Percentiles rank a stretch among this genome's conserved stretches.
phyloP scores from a whole-genome alignment of 2,888 invertebrate species.

The Xanthia togata region DNA sequence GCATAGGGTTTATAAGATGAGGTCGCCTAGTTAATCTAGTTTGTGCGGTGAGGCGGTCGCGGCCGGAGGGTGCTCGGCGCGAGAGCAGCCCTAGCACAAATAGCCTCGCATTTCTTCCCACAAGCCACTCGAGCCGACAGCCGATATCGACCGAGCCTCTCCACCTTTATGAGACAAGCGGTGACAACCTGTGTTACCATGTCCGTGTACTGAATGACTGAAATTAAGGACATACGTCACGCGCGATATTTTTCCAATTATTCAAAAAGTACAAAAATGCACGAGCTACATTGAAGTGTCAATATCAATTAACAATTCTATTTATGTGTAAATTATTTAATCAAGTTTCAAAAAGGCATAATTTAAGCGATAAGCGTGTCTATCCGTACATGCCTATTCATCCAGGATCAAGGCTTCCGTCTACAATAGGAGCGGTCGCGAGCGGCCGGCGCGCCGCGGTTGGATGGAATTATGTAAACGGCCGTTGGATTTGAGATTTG shows the following conservation, averaged over 20 bases:
- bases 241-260: constrained; percentile 46
- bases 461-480: constrained; percentile 73
- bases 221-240: constrained; percentile 58
- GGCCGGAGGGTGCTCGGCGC: constrained; percentile 78
- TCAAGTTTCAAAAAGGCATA: constrained; percentile 27
- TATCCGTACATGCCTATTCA: constrained; percentile 46
- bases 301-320: constrained; percentile 4
- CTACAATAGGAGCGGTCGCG: constrained; percentile 61
- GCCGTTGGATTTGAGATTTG: constrained; percentile 77
- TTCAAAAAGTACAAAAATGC: constrained; percentile 7
- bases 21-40: constrained; percentile 84
- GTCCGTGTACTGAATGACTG: constrained; percentile 48
- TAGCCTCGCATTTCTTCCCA: constrained; percentile 85
- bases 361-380: constrained; percentile 24
- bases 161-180: constrained; percentile 80
- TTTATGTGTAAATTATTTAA: constrained; percentile 27
- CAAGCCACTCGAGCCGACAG: constrained; percentile 82
- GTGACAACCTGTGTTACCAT: constrained; percentile 73
- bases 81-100: constrained; percentile 79
- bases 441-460: constrained; percentile 66
- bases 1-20: constrained; percentile 73
- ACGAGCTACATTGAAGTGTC: background rate
- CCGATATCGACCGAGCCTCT: constrained; percentile 79
- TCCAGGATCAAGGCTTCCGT: constrained; percentile 40
- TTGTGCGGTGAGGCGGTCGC: constrained; percentile 72